These are phyloP conservation scores for Cheiracanthium punctorium DNA, from an alignment of 2,888 invertebrate genomes.

Conservation along the genomic window DNA sequence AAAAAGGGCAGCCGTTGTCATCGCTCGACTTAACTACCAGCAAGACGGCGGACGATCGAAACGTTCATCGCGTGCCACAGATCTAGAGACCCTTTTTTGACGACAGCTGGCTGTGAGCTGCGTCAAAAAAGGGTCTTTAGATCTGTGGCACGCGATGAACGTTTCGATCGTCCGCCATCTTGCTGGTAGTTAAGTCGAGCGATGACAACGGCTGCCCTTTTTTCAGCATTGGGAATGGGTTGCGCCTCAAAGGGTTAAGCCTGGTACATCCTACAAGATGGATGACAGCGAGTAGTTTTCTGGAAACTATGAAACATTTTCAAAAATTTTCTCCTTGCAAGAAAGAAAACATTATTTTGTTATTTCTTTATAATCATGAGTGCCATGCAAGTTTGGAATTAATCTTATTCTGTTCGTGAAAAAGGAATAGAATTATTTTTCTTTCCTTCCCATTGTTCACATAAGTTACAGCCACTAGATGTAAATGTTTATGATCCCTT, in stretches of 20 bases:
- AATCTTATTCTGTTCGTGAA: constrained; percentile 73
- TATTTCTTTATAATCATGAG: constrained; percentile 74
- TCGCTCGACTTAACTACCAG: no score
- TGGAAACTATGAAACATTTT: constrained; percentile 73
- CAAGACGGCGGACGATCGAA: no score
- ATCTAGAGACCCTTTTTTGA: no score
- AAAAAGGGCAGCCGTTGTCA: no score
- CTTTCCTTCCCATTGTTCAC: constrained; percentile 75
- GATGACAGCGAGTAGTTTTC: constrained; percentile 74
- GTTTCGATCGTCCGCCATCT: no score
- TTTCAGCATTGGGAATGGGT: no score
- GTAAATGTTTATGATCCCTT: constrained; percentile 71
- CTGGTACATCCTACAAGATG: constrained; percentile 73
- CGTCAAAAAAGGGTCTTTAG: no score
- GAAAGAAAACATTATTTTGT: constrained; percentile 72
- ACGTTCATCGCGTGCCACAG: no score
- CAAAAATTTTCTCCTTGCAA: constrained; percentile 72
- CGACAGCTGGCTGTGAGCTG: no score
- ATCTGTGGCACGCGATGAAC: no score
- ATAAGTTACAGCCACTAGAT: constrained; percentile 76
- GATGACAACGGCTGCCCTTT: no score
- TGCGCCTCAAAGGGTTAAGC: constrained; percentile 81
- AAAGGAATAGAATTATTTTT: background rate
- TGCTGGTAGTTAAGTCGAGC: no score
- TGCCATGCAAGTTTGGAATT: constrained; percentile 70